Evolutionary conservation across 2,113 vertebrate genomes (phyloP).

Genomic region (Alouatta palliata): DNA sequence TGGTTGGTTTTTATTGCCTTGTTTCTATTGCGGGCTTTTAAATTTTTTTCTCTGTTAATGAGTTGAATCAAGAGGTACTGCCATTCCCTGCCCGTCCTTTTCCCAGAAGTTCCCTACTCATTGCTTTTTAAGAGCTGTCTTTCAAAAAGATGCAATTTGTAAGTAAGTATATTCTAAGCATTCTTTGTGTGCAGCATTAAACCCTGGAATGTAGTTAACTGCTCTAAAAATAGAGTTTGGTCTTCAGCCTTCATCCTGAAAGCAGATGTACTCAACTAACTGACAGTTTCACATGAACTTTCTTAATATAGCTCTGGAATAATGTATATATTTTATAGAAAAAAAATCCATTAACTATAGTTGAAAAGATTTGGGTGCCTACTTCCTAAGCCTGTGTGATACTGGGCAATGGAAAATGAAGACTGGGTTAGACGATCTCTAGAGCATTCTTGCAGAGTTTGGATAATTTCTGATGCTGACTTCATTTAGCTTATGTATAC

Average conservation of each 20-base stretch:
- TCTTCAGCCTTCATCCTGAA: slow-evolving; percentile 64
- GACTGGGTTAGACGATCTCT: not conserved
- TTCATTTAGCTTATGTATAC: slow-evolving; percentile 1
- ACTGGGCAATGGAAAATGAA: not conserved
- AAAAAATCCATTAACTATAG: slow-evolving; percentile 9
- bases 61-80: slow-evolving; percentile 14
- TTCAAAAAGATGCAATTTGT: slow-evolving; percentile 63
- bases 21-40: slow-evolving; percentile 26
- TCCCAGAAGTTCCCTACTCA: slow-evolving; percentile 41
- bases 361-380: not conserved
- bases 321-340: slow-evolving; percentile 2
- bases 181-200: slow-evolving; percentile 52
- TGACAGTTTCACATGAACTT: slow-evolving; percentile 37
- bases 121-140: slow-evolving; percentile 37
- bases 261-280: slow-evolving; percentile 62
- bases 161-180: slow-evolving; percentile 61
- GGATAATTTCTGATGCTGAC: not conserved
- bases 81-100: not conserved
- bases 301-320: not conserved
- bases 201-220: slow-evolving; percentile 65
- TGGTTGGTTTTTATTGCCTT: slow-evolving; percentile 45
- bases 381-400: not conserved
- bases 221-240: slow-evolving; percentile 66
- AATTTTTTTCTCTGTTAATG: not conserved
- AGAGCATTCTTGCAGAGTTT: not conserved